Conservation (phyloP, 2,797 vertebrate genomes). For the Lithobates sylvaticus region DNA sequence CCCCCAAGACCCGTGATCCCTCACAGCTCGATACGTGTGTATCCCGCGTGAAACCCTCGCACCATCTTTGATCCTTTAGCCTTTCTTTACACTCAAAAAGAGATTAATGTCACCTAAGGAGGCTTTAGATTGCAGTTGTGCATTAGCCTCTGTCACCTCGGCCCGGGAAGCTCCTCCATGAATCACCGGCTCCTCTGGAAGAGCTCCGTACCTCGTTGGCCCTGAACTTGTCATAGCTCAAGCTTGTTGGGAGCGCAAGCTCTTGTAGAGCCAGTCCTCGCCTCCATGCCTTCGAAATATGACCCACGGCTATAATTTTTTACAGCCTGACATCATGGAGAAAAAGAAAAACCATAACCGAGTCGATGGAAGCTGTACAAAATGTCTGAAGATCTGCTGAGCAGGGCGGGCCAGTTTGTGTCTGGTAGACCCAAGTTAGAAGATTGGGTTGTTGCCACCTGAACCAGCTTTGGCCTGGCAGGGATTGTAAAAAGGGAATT, state of each 20-base stretch:
- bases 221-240: not conserved
- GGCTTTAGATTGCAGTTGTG: conserved; percentile 19
- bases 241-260: not conserved
- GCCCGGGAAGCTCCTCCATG: not conserved
- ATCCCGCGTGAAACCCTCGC: not conserved
- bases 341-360: no score
- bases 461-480: no score
- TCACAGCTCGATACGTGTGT: no score
- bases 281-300: no score
- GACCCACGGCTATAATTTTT: not conserved
- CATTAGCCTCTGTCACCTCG: conserved; percentile 24
- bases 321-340: no score
- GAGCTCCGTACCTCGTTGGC: not conserved
- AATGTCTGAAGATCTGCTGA: no score
- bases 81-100: conserved; percentile 22
- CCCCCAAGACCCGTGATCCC: no score
- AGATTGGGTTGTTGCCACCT: no score
- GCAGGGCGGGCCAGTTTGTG: no score
- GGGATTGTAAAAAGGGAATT: no score
- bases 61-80: conserved; percentile 30
- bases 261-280: not conserved
- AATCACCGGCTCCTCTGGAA: conserved; percentile 9
- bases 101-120: conserved; percentile 28
- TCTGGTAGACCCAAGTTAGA: not conserved
- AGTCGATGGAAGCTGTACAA: no score